Evolutionary conservation across 2,113 vertebrate species (phyloP), one percentile per base, ranked within the genome.

Genomic region (Pluvialis apricaria): DNA sequence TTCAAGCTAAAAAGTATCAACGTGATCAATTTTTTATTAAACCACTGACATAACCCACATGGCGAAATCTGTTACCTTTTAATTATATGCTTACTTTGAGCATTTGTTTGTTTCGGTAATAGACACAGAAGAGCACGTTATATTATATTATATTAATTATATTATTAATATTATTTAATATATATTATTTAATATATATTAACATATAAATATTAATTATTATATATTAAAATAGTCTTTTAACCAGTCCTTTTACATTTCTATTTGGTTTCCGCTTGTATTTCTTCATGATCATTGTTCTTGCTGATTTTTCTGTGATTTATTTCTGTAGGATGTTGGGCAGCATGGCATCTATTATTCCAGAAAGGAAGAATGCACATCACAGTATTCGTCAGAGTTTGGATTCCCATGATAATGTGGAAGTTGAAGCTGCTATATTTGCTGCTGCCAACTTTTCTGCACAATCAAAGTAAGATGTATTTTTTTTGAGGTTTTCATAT

Each of bases 311-410:
- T 69, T 26, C 40, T 91, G 75, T 82, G 44, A 21, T 65, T 52
- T 45, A 4, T 87, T 77, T 86, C 82, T 95, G 18, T 86, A 99
- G 99, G 95, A 99, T 99, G 99, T 97, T 99, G 62, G 99, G 99
- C 54, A 99, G 99, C 94, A 98, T 99, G 98, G 99, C 99, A 12
- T 99, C 99, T 36, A 99, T 99, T 86, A 99, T 99, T 96, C 99
- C 99, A 18, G 99, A 99, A 94, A 98, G 99, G 89, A 99, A 99
- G 97, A 99, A 99, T 42, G 99, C 99, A 20, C 99, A 99, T 94
- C 99, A 99, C 95, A 99, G 99, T 83, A 99, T 99, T 96, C 99
- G 99, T n/a, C 99, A 99, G 94, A 99, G 99, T 95, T 97, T 99
- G 91, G 99, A 99, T 96, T 99, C 99, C 13, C 99, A 99, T 54